phyloP scores from a whole-genome alignment of 2,797 vertebrate genomes.

The Pipistrellus pygmaeus region DNA sequence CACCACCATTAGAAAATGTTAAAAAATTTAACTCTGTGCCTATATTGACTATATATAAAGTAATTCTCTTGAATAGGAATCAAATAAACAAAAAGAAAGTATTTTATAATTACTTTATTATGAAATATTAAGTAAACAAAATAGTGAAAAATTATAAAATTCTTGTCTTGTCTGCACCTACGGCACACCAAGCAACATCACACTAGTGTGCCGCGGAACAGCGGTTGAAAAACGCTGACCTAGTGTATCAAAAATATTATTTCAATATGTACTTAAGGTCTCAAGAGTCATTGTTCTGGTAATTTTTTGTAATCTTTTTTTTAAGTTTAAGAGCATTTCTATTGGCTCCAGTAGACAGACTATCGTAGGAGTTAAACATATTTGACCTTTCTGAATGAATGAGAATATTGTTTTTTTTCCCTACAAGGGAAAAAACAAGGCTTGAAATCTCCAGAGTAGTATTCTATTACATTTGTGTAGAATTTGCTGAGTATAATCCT shows the following conservation, averaged over 20 bases:
- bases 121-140: too few relatives aligned
- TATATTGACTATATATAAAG: too few relatives aligned
- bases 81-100: too few relatives aligned
- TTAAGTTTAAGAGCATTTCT: slow-evolving; percentile 38
- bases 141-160: too few relatives aligned
- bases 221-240: too few relatives aligned
- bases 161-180: too few relatives aligned
- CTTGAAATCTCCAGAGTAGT: slow-evolving; percentile 10
- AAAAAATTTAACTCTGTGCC: too few relatives aligned
- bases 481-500: slow-evolving; percentile 18
- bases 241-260: background rate
- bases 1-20: too few relatives aligned
- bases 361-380: slow-evolving; percentile 52
- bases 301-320: slow-evolving; percentile 26
- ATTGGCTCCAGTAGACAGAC: background rate
- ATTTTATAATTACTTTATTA: too few relatives aligned
- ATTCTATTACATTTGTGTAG: slow-evolving; percentile 20
- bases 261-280: background rate
- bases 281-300: background rate
- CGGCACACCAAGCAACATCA: too few relatives aligned
- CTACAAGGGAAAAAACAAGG: background rate
- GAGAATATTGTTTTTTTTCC: background rate
- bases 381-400: slow-evolving; percentile 56
- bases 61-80: too few relatives aligned
- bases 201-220: too few relatives aligned